A percentile compares a stretch with the other conserved stretches of the same genome.
These are phyloP conservation scores for Hippotragus niger DNA, from an alignment of 2,113 vertebrate genomes.

Conservation along the genomic window DNA sequence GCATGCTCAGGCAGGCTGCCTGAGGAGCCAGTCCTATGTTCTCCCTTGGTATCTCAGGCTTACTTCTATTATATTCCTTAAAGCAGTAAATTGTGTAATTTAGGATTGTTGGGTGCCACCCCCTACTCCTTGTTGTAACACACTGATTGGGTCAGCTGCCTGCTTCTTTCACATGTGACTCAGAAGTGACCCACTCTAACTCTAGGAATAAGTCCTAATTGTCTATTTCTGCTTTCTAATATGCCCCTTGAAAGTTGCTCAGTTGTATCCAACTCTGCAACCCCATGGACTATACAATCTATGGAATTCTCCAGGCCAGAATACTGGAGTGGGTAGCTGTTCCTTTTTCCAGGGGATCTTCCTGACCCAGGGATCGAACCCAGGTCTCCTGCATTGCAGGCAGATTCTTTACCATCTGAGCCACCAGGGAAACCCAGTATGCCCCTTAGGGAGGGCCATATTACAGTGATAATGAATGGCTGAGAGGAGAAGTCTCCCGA, in stretches of 20 bases:
- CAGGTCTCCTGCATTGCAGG: neutral
- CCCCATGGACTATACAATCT: neutral
- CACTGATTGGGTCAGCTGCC: neutral
- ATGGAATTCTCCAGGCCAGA: neutral
- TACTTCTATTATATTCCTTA: neutral
- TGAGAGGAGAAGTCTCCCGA: neutral
- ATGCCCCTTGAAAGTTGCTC: neutral
- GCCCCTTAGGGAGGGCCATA: neutral
- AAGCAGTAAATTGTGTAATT: neutral
- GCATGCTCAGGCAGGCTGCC: neutral
- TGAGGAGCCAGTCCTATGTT: neutral
- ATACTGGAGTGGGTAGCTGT: neutral
- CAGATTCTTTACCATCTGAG: neutral
- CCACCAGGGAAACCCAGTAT: neutral
- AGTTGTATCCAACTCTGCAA: neutral
- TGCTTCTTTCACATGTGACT: neutral
- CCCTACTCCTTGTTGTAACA: neutral
- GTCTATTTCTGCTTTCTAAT: neutral
- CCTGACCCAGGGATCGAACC: neutral
- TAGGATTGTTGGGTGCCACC: fast-evolving
- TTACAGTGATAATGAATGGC: neutral
- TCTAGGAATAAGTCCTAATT: neutral
- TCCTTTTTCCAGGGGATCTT: neutral
- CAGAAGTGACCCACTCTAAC: neutral
- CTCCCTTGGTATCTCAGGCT: neutral